Base-by-base conservation (phyloP, 2,797 vertebrate species). In the Fistularia tabacaria region DNA sequence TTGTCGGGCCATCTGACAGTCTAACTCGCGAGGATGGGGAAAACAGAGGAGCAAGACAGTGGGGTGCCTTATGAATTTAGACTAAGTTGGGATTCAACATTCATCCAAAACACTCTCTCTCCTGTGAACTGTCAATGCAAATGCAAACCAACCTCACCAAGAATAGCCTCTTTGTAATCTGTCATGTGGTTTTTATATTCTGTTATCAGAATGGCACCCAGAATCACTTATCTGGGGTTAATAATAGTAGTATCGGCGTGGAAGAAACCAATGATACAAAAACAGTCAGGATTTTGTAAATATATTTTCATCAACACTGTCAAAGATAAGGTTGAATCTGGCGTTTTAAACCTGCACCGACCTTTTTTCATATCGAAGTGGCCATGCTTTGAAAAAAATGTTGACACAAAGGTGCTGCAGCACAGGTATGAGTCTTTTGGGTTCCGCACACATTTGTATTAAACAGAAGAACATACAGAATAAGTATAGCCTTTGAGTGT, bases 31-130 rank as follows among this genome's bases (percentile, higher is more conserved):
- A 82, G 79, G 70, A 75, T 69, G 59, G 56, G 64, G 74, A 73
- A 85, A 82, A 86, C 76, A 83, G 75, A 77, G 82, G 69, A 81
- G 69, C 54, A 13, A 51, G 58, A 66, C 81, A 71, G 83, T 64
- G 70, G 84, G 86, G 85, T 85, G 87, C 87, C 88, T 87, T 85
- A 85, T 87, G 86, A 90, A 89, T 88, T 89, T 88, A 88, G 82
- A 88, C 81, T 87, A 83, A 82, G 84, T 87, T 87, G 82, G 85
- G 77, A 87, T 86, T 76, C 80, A 67, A 76, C 69, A 79, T 80
- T 85, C 76, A 62, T 74, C 66, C 55, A 69, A 84, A 85, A 81
- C 69, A 67, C 59, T 56, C 58, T 60, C 66, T 81, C 72, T 74
- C 58, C 74, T 85, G 78, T 86, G 84, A 82, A 83, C 82, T 83